Conservation (phyloP, 2,113 vertebrate genomes). For the Elgaria multicarinata region DNA sequence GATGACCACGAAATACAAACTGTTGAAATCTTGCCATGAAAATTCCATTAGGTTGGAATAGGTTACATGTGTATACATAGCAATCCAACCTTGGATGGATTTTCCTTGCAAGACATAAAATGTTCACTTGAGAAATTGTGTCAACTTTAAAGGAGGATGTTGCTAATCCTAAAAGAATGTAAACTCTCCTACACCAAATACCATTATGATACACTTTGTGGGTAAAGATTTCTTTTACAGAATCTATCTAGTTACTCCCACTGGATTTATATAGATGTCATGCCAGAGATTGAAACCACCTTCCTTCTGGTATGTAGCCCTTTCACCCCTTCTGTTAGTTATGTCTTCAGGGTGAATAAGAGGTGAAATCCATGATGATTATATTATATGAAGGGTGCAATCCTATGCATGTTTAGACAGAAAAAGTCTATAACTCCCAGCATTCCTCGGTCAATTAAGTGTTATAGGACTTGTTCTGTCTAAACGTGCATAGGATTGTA, state of each 20-base stretch:
- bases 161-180: slow-evolving; percentile 10
- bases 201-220: neutral
- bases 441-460: too few species aligned
- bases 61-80: neutral
- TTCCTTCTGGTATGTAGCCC: neutral
- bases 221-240: neutral
- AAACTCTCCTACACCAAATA: neutral
- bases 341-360: neutral
- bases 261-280: neutral
- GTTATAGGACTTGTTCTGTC: too few species aligned
- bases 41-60: neutral
- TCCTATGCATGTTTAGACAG: too few species aligned
- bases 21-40: neutral
- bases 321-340: neutral
- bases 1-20: neutral
- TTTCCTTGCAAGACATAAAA: neutral
- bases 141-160: neutral
- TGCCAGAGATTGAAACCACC: neutral
- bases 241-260: neutral
- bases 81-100: too few species aligned
- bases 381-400: neutral
- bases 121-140: neutral
- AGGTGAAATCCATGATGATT: neutral
- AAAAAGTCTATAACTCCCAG: too few species aligned
- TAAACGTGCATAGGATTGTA: neutral